These are phyloP conservation scores for Lasioglossum baleicum DNA, from an alignment of 1,140 invertebrate genomes.

Conservation along the genomic window DNA sequence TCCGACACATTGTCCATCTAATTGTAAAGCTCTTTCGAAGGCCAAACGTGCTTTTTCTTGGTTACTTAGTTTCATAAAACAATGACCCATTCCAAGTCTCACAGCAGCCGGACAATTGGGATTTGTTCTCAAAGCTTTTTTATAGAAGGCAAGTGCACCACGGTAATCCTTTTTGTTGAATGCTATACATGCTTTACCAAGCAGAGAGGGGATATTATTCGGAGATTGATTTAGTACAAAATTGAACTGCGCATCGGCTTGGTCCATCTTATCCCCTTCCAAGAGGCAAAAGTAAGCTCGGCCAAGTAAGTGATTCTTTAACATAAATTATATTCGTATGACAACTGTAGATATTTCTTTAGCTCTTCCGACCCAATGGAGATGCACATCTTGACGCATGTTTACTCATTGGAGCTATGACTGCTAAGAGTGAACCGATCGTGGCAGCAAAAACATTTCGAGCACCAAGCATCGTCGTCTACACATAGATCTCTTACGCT, in stretches of 20 bases:
- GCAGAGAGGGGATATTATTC: constrained; percentile 96
- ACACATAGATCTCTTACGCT: too few relatives aligned
- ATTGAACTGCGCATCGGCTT: constrained; percentile 99
- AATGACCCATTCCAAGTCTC: constrained; percentile 98
- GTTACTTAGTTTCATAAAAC: constrained; percentile 97
- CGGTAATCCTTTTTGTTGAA: constrained; percentile 96
- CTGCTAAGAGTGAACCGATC: too few relatives aligned
- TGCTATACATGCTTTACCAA: constrained; percentile 99
- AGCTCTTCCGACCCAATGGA: too few relatives aligned
- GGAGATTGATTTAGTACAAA: constrained; percentile 98
- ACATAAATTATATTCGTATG: constrained; percentile 46
- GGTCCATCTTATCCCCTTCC: constrained; percentile 99
- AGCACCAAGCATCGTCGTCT: too few relatives aligned
- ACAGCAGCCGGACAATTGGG: constrained; percentile 98
- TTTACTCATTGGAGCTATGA: too few relatives aligned
- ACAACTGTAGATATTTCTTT: neutral
- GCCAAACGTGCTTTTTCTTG: constrained; percentile 97
- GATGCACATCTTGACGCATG: too few relatives aligned
- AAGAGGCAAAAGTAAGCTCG: constrained; percentile 98
- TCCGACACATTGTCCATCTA: constrained; percentile 97
- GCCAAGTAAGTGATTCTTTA: constrained; percentile 96
- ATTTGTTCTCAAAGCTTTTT: constrained; percentile 97
- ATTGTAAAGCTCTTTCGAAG: constrained; percentile 95
- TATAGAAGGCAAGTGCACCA: constrained; percentile 97
- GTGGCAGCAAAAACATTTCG: too few relatives aligned